A percentile compares a stretch with the other conserved stretches of the same genome.
Conservation (phyloP, 1,140 invertebrate species). For the Nasonia giraulti region DNA sequence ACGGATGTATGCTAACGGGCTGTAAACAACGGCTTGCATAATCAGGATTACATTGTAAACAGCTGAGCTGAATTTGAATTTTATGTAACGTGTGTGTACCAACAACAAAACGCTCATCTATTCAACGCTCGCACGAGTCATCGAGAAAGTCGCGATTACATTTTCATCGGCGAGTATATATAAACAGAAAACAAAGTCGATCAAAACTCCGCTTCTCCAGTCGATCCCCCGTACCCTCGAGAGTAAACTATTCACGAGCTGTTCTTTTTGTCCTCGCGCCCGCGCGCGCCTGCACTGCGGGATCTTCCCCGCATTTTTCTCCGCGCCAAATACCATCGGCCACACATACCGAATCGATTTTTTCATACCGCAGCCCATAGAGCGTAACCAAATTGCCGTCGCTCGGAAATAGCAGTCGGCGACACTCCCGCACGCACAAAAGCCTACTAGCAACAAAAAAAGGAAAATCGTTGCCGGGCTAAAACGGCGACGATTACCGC, state of each 20-base stretch:
- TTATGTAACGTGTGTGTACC: not conserved
- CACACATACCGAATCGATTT: not conserved
- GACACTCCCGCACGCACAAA: not conserved
- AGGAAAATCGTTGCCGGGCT: not conserved
- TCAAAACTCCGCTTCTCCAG: no score
- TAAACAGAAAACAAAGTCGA: no score
- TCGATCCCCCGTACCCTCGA: no score
- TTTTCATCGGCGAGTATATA: no score
- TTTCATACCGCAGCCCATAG: not conserved
- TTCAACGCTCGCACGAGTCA: no score
- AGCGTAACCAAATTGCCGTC: not conserved
- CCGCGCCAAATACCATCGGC: no score
- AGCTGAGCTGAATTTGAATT: not conserved
- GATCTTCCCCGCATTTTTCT: not conserved
- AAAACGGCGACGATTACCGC: not conserved
- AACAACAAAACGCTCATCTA: no score
- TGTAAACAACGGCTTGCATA: not conserved
- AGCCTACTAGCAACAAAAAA: not conserved
- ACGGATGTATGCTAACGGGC: not conserved
- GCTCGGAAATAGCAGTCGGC: not conserved
- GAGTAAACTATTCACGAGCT: no score
- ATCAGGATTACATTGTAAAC: not conserved
- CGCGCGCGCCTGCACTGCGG: no score
- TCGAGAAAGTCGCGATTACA: no score
- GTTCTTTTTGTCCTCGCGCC: no score